Evolutionary conservation across 2,888 invertebrate genomes (phyloP), one percentile per base, ranked within the genome.

Genomic region (Euproctis similis): DNA sequence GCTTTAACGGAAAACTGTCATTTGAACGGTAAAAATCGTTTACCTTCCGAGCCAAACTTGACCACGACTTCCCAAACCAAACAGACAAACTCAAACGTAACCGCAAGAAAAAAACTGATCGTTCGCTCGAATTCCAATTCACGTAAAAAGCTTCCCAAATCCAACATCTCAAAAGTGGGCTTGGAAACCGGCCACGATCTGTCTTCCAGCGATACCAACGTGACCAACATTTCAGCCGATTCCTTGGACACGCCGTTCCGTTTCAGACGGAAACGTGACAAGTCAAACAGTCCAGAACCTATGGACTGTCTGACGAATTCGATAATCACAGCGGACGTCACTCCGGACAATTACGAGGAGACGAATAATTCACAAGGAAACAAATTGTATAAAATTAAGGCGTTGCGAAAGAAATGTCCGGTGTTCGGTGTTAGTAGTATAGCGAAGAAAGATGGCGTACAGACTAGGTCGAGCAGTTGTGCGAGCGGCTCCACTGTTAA

Each of bases 191-290:
- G 67, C 1, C 81, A 82, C 31, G 85, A 85, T 13, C 42, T 85
- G 35, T 85, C 85, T 22, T 85, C 85, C 16, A 84, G 84, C 35
- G 85, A 85, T 34, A 85, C 85, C 0, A 85, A 84, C 28, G 69
- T 82, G 3, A 85, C 85, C 0, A 84, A 84, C 45, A 75, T 85
- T 39, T 82, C 85, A 0, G 68, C 77, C 0, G 85, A 85, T 28
- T 82, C 85, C 0, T 53, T 85, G 1, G 85, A 85, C 21, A 60
- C 77, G 0, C 84, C 82, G 1, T 82, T 75, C 39, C 52, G 85
- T 14, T 85, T 85, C 34, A 46, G 84, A 8, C 67, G 84, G 41
- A 82, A 84, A 69, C 46, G 84, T 31, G 82, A 82, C 34, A 84
- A 81, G 18, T 81, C 84, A 0, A 63, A 52, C 30, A 85, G 78